Base-by-base conservation (phyloP, 2,888 invertebrate species). In the Dromius quadrimaculatus region DNA sequence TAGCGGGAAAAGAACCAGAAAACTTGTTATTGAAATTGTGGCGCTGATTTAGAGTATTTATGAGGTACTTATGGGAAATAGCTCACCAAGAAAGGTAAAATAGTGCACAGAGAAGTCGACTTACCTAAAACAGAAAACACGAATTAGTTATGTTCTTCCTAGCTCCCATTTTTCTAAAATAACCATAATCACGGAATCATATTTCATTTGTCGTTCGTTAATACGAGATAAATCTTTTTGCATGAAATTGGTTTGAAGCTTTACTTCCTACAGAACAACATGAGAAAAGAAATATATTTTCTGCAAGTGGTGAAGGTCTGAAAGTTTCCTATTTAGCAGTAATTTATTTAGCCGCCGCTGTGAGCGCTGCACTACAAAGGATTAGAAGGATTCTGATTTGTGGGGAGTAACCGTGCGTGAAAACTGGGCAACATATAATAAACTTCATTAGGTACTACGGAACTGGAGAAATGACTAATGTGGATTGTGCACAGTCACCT, bases 191-290 rank as follows among this genome's bases (percentile, higher is more conserved):
- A 34, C 8, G 2, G 43, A n/a, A 47, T 47, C 50, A 54, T 23
- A 54, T 11, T 23, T 54, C 50, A 17, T 28, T 22, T 22, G n/a
- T 23, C 6, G 47, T 47, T 47, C 47, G 22, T 47, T 47, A 47
- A 47, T 47, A 47, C 47, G 22, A 47, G 23, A 47, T 47, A 47
- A 47, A 47, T 47, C 47, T 23, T 47, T n/a, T 36, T 36, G 23
- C 36, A 47, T 47, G 47, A 47, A 47, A 47, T 47, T 47, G 47
- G 20, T 47, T 36, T 36, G 36, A 36, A 36, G 47, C 22, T 22
- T 20, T 13, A 20, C 47, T 47, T 47, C 47, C 47, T 47, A 47
- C 47, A 22, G 15, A n/a, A n/a, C n/a, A n/a, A 38, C 11, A 22
- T 20, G 20, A 47, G 47, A 22, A 22, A 20, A 20, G 23, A n/a